These are phyloP conservation scores for Malurus alboscapulatus DNA, from an alignment of 2,113 vertebrate species.

Conservation along the genomic window DNA sequence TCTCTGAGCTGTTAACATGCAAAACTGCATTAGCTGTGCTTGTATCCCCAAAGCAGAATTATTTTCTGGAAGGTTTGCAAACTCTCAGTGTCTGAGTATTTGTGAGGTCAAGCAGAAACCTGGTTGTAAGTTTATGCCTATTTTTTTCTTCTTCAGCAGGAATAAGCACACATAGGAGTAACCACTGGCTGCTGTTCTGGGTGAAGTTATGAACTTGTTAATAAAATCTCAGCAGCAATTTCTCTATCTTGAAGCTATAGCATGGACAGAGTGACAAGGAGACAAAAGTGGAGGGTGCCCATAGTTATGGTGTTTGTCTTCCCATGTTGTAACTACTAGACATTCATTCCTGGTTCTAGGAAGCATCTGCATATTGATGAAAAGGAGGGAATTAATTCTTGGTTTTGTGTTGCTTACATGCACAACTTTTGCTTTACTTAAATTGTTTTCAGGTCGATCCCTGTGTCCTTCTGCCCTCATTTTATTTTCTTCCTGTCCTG, in stretches of 20 bases:
- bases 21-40: background rate
- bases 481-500: background rate
- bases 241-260: background rate
- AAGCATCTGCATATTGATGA: background rate
- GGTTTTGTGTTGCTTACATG: background rate
- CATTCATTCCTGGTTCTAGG: background rate
- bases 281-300: background rate
- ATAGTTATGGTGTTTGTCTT: background rate
- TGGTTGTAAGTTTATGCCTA: background rate
- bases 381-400: background rate
- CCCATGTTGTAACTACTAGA: background rate
- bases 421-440: background rate
- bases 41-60: background rate
- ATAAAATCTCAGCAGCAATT: background rate
- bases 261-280: background rate
- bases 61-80: background rate
- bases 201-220: background rate
- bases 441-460: background rate
- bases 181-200: background rate
- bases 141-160: background rate
- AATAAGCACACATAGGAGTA: background rate
- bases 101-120: background rate
- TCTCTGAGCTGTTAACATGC: background rate
- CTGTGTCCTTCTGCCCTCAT: background rate
- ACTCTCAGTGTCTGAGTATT: background rate